A percentile compares a stretch with the other conserved stretches of the same genome.
Evolutionary conservation across 2,113 vertebrate genomes (phyloP).

Genomic region (Shinisaurus crocodilurus): DNA sequence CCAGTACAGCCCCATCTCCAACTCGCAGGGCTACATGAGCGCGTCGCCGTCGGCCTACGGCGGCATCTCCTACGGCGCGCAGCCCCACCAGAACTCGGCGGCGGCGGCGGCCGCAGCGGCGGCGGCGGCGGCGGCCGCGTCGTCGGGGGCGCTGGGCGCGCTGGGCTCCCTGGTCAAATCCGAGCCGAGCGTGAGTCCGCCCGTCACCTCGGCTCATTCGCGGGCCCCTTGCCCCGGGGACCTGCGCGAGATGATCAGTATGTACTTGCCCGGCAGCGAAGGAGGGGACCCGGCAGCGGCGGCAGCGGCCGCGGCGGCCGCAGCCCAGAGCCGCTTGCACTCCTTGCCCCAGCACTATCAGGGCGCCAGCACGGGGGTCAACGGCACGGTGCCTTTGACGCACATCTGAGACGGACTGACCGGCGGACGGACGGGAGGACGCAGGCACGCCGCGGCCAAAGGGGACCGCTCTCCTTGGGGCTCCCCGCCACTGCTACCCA

Average conservation of each 20-base stretch:
- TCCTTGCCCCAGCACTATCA: conserved; percentile 96
- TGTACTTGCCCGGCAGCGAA: conserved; percentile 97
- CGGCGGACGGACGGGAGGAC: neutral
- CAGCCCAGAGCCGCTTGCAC: conserved; percentile 93
- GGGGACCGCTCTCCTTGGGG: neutral
- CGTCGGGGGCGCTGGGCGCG: conserved; percentile 91
- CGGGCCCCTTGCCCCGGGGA: conserved; percentile 96
- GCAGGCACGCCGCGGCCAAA: neutral
- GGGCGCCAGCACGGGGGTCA: conserved; percentile 91
- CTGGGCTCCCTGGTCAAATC: conserved; percentile 95
- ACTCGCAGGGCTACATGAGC: conserved; percentile 97
- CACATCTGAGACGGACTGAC: conserved; percentile 86
- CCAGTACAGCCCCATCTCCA: conserved; percentile 96
- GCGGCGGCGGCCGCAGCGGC: conserved; percentile 75
- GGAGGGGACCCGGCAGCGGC: conserved; percentile 84
- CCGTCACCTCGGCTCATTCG: conserved; percentile 87
- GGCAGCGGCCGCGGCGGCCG: conserved; percentile 49
- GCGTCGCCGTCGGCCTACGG: conserved; percentile 94
- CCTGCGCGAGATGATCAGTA: conserved; percentile 99
- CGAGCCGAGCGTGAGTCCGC: conserved; percentile 95
- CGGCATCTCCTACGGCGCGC: conserved; percentile 91
- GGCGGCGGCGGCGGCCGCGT: conserved; percentile 84
- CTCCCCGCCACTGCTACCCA: neutral
- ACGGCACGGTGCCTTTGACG: conserved; percentile 96
- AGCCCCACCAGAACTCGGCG: conserved; percentile 86